Conservation (phyloP, 2,113 vertebrate genomes). For the Perca fluviatilis region DNA sequence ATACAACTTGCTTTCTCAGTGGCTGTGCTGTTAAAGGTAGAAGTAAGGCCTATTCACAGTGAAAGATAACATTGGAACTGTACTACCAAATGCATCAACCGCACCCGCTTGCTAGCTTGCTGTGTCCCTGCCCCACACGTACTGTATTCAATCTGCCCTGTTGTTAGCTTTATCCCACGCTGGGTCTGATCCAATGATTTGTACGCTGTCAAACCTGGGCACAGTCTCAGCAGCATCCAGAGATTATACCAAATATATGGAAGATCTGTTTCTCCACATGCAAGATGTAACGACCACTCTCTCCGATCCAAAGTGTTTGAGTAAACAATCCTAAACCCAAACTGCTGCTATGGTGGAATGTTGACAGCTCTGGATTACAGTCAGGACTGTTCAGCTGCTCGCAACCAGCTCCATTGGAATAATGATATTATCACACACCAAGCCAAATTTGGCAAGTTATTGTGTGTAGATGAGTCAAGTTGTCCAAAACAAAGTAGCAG, state of each 20-base stretch:
- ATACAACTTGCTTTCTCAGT: slow-evolving; percentile 19
- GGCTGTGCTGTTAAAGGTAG: slow-evolving; percentile 17
- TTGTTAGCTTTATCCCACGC: slow-evolving; percentile 76
- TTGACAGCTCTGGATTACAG: slow-evolving; percentile 74
- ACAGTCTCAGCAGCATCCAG: slow-evolving; percentile 70
- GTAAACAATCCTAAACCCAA: slow-evolving; percentile 72
- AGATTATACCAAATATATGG: slow-evolving; percentile 82
- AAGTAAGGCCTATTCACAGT: slow-evolving; percentile 28
- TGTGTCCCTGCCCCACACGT: slow-evolving; percentile 29
- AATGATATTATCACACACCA: slow-evolving; percentile 67
- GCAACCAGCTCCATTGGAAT: slow-evolving; percentile 53
- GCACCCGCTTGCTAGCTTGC: slow-evolving; percentile 31
- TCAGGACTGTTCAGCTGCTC: slow-evolving; percentile 50
- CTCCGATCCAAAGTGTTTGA: slow-evolving; percentile 72
- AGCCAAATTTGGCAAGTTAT: slow-evolving; percentile 72
- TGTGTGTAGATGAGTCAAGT: slow-evolving; percentile 64
- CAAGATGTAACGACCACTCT: slow-evolving; percentile 51
- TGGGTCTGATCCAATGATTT: slow-evolving; percentile 70
- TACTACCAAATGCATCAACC: slow-evolving; percentile 19
- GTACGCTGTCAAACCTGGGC: slow-evolving; percentile 69
- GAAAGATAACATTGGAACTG: slow-evolving; percentile 13
- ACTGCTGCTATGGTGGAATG: slow-evolving; percentile 69
- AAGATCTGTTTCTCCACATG: slow-evolving; percentile 59
- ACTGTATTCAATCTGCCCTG: slow-evolving; percentile 71
- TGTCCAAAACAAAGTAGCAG: slow-evolving; percentile 64